These are phyloP conservation scores for Drosophila falleni DNA, from an alignment of 2,888 invertebrate genomes.

Conservation along the genomic window DNA sequence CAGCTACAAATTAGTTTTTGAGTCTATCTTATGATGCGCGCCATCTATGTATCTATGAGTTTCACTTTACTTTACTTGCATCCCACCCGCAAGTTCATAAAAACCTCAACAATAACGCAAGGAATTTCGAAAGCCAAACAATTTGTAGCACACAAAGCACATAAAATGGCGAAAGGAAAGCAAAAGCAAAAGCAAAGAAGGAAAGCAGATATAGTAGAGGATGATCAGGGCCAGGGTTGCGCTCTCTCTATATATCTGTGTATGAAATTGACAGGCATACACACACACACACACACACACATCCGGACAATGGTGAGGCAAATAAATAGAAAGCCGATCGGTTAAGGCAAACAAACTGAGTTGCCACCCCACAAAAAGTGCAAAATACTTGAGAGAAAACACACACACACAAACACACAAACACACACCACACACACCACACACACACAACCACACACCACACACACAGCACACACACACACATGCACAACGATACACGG, in stretches of 20 bases:
- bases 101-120: conserved; percentile 72
- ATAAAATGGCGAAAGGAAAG: conserved; percentile 42
- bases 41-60: conserved; percentile 33
- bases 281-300: conserved; percentile 11
- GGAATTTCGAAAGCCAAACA: conserved; percentile 76
- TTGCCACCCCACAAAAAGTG: conserved; percentile 38
- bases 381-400: conserved; percentile 44
- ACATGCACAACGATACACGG: conserved; percentile 17
- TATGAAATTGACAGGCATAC: conserved; percentile 38
- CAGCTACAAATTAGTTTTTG: conserved; percentile 73
- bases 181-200: conserved; percentile 2
- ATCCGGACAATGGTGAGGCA: conserved; percentile 43
- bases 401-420: not conserved
- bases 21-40: conserved; percentile 56
- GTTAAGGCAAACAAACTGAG: conserved; percentile 65
- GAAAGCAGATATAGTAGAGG: conserved; percentile 20
- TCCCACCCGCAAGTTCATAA: conserved; percentile 56
- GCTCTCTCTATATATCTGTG: conserved; percentile 12
- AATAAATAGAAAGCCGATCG: conserved; percentile 69
- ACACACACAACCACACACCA: not conserved
- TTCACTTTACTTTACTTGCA: conserved; percentile 42
- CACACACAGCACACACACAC: not conserved
- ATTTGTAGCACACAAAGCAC: conserved; percentile 75
- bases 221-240: conserved; percentile 34
- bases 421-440: no score